These are phyloP conservation scores for Lysiphlebus fabarum DNA, from an alignment of 1,140 invertebrate species.

Conservation along the genomic window DNA sequence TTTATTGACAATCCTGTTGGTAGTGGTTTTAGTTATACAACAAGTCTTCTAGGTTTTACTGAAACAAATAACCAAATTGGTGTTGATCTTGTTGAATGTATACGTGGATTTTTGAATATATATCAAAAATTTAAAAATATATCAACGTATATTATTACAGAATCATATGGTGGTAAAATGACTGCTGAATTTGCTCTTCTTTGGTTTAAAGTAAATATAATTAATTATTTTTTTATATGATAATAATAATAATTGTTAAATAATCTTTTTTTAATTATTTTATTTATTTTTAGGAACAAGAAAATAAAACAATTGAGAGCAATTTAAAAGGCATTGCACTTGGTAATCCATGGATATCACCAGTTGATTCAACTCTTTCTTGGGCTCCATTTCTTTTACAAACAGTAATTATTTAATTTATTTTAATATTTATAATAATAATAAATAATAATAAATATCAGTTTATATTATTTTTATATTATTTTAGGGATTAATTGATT, in stretches of 20 bases:
- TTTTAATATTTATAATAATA: not conserved
- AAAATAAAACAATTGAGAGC: conserved; percentile 61
- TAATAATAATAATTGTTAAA: too few relatives aligned
- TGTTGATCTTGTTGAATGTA: conserved; percentile 68
- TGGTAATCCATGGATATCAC: conserved; percentile 84
- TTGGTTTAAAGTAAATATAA: conserved; percentile 58
- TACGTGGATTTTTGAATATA: conserved; percentile 63
- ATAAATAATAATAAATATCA: not conserved
- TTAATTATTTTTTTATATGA: not conserved
- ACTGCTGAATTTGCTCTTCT: conserved; percentile 70
- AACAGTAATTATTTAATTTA: conserved; percentile 53
- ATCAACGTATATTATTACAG: conserved; percentile 77
- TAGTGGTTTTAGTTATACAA: conserved; percentile 79
- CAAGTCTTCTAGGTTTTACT: conserved; percentile 57
- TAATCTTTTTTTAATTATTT: not conserved
- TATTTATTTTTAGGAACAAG: conserved; percentile 59
- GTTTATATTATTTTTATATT: not conserved
- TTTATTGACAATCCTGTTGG: conserved; percentile 89
- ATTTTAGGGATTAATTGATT: conserved; percentile 60
- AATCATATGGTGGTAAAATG: conserved; percentile 91
- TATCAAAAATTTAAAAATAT: conserved; percentile 66
- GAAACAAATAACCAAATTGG: conserved; percentile 71
- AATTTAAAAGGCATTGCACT: conserved; percentile 76
- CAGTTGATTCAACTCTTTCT: conserved; percentile 73
- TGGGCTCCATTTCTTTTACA: conserved; percentile 75